A percentile compares a stretch with the other conserved stretches of the same genome.
Conservation (phyloP, 2,797 vertebrate species). For the Chaetodon trifasciatus region DNA sequence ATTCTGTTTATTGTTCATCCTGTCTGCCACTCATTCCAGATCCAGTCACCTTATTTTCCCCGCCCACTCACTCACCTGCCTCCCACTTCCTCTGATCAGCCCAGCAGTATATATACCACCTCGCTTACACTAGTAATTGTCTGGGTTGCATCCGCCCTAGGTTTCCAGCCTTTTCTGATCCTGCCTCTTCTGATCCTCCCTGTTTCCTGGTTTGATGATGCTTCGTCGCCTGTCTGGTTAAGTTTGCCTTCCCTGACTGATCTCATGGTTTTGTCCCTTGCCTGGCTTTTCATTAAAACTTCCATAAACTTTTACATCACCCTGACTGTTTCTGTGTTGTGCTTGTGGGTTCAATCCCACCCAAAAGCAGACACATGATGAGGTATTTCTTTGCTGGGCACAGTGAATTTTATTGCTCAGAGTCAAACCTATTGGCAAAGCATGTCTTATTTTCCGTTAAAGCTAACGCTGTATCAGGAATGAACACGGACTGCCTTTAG, state of each 20-base stretch:
- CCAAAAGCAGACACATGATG: background rate
- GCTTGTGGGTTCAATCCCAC: background rate
- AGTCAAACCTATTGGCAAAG: background rate
- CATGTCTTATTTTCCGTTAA: background rate
- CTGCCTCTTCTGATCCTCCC: background rate
- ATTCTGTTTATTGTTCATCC: background rate
- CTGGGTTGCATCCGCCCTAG: background rate
- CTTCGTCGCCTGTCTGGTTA: background rate
- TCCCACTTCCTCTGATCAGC: background rate
- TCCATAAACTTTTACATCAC: background rate
- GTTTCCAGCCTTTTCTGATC: background rate
- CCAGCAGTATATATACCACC: background rate
- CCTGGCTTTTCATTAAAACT: background rate
- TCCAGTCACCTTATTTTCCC: background rate
- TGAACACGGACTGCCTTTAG: background rate
- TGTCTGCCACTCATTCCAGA: background rate
- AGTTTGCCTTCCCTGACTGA: background rate
- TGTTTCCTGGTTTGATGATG: background rate
- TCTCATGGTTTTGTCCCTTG: background rate
- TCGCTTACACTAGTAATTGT: background rate
- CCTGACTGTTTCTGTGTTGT: background rate
- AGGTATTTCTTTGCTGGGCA: background rate
- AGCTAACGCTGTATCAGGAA: slow-evolving; percentile 2
- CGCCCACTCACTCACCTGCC: background rate
- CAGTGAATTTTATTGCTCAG: background rate